Evolutionary conservation across 2,888 invertebrate species (phyloP), one percentile per base, ranked within the genome.

Genomic region (Crioceris asparagi): DNA sequence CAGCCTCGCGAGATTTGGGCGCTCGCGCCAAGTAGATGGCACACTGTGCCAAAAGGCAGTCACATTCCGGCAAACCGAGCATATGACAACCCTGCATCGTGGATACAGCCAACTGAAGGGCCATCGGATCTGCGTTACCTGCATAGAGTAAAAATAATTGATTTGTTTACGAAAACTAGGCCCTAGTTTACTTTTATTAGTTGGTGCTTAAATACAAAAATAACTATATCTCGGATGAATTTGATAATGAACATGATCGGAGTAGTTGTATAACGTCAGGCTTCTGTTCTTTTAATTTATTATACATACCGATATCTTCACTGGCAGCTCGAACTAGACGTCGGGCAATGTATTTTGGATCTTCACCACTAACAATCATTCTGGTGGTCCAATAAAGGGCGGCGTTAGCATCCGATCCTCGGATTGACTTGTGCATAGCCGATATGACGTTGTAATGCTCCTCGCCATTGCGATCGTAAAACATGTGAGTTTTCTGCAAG

Each of bases 371-470:
- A 40, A 75, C 70, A 47, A 87, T 63, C 72, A 86, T 86, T 41
- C 87, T 70, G 2, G 83, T 75, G 2, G 83, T 69, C 86, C 86
- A 88, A 57, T 87, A 87, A 25, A 88, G 61, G 10, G 87, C 76
- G 2, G 85, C 87, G 61, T 81, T 83, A 43, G 76, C 80, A 59
- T 85, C 82, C 12, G 83, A 76, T 1, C 85, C 85, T 47, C 87
- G 70, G 34, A 88, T 78, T 0, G 85, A 82, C 62, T 88, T 87
- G 54, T 86, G 86, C 47, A 87, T 65, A 1, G 87, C 87, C 2
- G 86, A 87, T 50, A 84, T 78, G 25, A 76, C 75, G 58, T 86
- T 83, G 61, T 85, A 87, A 62, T 87, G 86, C 55, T 86, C 83
- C 33, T 87, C 86, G 6, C 87, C 86, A 59, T 75, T 72, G 37